A percentile compares a stretch with the other conserved stretches of the same genome.
Conservation (phyloP, 2,888 invertebrate species). For the Platerodrilus igneus region DNA sequence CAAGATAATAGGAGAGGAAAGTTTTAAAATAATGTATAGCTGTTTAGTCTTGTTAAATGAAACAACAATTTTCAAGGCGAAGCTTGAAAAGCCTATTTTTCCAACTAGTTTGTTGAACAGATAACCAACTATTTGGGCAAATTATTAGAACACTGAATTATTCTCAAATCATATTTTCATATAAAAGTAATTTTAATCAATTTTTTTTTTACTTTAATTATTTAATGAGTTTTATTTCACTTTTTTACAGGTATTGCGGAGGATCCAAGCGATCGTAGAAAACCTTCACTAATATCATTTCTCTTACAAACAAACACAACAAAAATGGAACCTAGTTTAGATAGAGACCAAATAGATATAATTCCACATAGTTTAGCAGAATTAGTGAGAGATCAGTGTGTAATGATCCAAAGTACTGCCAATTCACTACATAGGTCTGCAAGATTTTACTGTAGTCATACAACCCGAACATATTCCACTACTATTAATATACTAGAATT, state of each 20-base stretch:
- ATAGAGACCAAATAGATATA: constrained; percentile 49
- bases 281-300: constrained; percentile 52
- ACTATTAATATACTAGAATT: constrained; percentile 69
- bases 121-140: no score
- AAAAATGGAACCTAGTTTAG: constrained; percentile 40
- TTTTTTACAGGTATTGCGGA: constrained; percentile 63
- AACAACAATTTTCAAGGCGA: no score
- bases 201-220: not conserved
- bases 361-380: constrained; percentile 64
- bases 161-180: no score
- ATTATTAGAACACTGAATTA: no score
- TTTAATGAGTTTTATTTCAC: no score
- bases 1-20: no score
- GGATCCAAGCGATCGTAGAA: constrained; percentile 64
- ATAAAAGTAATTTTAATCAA: no score
- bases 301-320: constrained; percentile 43
- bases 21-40: no score
- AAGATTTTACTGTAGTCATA: constrained; percentile 40
- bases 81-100: no score
- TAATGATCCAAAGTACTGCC: constrained; percentile 64
- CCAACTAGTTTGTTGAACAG: no score
- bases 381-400: constrained; percentile 73
- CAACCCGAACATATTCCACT: constrained; percentile 40
- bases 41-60: no score
- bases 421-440: constrained; percentile 63